These are phyloP conservation scores for Synanthedon myopaeformis DNA, from an alignment of 2,888 invertebrate species.

Conservation along the genomic window DNA sequence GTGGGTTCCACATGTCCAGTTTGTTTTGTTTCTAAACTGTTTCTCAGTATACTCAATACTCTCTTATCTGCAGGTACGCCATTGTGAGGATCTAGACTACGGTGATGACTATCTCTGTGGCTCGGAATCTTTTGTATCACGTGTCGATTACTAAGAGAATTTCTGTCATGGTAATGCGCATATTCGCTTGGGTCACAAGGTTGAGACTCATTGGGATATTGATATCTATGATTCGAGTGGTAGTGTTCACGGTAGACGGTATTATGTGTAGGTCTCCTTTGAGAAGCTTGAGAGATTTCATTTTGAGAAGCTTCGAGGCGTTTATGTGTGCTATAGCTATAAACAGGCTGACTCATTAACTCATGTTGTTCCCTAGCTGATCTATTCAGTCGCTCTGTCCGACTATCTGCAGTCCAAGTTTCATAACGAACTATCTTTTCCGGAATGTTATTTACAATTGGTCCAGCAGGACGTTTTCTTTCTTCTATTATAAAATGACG, in stretches of 20 bases:
- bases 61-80: slow-evolving; percentile 75
- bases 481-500: slow-evolving; percentile 54
- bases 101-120: slow-evolving; percentile 43
- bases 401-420: slow-evolving; percentile 54
- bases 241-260: slow-evolving; percentile 40
- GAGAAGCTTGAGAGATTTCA: too few relatives aligned
- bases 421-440: slow-evolving; percentile 61
- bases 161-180: slow-evolving; percentile 44
- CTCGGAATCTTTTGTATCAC: slow-evolving; percentile 53
- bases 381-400: slow-evolving; percentile 48
- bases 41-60: slow-evolving; percentile 77
- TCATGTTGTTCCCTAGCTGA: slow-evolving; percentile 54
- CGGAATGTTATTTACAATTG: slow-evolving; percentile 60
- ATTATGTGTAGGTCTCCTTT: slow-evolving; percentile 28
- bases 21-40: slow-evolving; percentile 76
- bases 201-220: slow-evolving; percentile 34
- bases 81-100: slow-evolving; percentile 37
- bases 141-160: slow-evolving; percentile 36
- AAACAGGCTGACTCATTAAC: slow-evolving; percentile 54
- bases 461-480: slow-evolving; percentile 50
- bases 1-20: slow-evolving; percentile 65
- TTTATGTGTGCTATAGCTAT: slow-evolving; percentile 56
- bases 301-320: slow-evolving; percentile 54
- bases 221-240: slow-evolving; percentile 34
- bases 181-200: slow-evolving; percentile 42